These are phyloP conservation scores for Acheta domesticus DNA, from an alignment of 2,888 invertebrate species.

Conservation along the genomic window DNA sequence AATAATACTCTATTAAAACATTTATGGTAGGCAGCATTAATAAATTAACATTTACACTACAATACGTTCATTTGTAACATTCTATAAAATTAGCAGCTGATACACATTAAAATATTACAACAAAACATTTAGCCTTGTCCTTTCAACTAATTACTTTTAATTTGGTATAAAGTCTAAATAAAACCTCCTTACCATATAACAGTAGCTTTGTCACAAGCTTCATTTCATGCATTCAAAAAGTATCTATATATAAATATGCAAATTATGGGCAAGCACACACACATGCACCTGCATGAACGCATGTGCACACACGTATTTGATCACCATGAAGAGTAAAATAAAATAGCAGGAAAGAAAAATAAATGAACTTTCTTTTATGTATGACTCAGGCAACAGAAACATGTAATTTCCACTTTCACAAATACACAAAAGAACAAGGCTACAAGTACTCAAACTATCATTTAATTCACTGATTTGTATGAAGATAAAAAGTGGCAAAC, in stretches of 20 bases:
- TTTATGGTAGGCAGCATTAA: constrained; percentile 24
- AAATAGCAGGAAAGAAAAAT: too few relatives aligned
- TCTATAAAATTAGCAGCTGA: not conserved
- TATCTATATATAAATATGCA: constrained; percentile 23
- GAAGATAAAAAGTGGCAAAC: too few relatives aligned
- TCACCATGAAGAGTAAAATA: too few relatives aligned
- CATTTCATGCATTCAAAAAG: constrained; percentile 20
- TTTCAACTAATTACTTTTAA: not conserved
- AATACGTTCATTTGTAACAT: constrained; percentile 12
- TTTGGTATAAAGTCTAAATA: not conserved
- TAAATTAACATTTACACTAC: constrained; percentile 21
- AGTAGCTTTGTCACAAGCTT: constrained; percentile 23
- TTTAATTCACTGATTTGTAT: too few relatives aligned
- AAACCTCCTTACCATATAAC: not conserved
- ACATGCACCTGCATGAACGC: not conserved
- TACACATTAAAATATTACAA: constrained; percentile 19
- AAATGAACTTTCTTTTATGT: too few relatives aligned
- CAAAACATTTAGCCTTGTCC: constrained; percentile 21
- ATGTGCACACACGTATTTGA: not conserved
- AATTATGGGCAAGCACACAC: not conserved
- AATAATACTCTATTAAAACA: constrained; percentile 21
- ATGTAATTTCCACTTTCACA: too few relatives aligned
- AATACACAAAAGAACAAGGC: too few relatives aligned
- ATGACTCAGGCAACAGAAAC: too few relatives aligned
- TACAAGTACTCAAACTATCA: too few relatives aligned